phyloP scores from a whole-genome alignment of 2,888 invertebrate genomes.

The Dicyrtomina minuta region DNA sequence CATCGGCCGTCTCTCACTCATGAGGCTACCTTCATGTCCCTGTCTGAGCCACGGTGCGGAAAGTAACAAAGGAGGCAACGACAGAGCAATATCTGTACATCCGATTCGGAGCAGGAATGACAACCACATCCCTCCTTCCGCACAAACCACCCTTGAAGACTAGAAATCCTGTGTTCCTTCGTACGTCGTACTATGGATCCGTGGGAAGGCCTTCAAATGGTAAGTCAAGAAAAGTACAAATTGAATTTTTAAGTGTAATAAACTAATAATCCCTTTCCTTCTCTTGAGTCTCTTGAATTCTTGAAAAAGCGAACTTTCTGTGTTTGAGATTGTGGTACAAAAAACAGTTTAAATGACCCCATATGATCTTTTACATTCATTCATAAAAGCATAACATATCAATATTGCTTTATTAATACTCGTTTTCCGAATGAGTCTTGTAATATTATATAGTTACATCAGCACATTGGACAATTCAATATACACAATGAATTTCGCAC shows the following conservation, averaged over 20 bases:
- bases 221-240: constrained; percentile 28
- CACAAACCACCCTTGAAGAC: constrained; percentile 49
- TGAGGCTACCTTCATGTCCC: constrained; percentile 26
- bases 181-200: constrained; percentile 50
- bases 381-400: no score
- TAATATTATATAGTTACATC: no score
- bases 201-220: constrained; percentile 48
- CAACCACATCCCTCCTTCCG: constrained; percentile 47
- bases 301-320: no score
- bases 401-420: no score
- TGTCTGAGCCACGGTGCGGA: constrained; percentile 14
- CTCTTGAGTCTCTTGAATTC: no score
- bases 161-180: constrained; percentile 49
- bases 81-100: constrained; percentile 15
- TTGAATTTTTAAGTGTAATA: not conserved
- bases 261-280: not conserved
- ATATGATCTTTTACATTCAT: no score
- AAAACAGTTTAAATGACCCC: no score
- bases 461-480: no score
- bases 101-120: constrained; percentile 43
- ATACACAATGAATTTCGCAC: no score
- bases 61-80: constrained; percentile 5
- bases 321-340: no score
- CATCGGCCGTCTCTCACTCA: constrained; percentile 26
- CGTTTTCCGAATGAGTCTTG: no score